Conservation (phyloP, 2,113 vertebrate genomes). For the Mustela nigripes region DNA sequence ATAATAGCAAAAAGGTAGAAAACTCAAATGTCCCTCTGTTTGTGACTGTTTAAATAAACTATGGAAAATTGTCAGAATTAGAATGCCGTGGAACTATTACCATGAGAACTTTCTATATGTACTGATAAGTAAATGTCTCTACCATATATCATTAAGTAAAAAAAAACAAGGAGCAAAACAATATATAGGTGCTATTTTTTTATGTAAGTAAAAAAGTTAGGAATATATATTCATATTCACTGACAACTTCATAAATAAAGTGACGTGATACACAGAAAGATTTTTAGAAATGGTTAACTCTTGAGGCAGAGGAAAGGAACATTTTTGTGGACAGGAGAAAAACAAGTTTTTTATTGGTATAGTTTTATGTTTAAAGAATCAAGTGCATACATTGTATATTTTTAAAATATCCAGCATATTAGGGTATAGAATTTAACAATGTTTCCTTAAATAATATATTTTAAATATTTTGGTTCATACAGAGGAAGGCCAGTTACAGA, state of each 20-base stretch:
- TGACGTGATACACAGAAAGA: neutral
- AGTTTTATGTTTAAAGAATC: neutral
- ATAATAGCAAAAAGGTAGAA: neutral
- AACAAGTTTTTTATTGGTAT: neutral
- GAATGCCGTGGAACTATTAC: neutral
- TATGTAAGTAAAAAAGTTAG: neutral
- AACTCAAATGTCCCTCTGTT: neutral
- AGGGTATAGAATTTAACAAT: neutral
- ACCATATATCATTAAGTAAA: neutral
- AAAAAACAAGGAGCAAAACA: neutral
- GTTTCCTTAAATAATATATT: neutral
- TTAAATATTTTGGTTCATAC: neutral
- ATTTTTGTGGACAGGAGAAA: neutral
- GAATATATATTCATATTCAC: neutral
- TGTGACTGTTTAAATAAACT: neutral
- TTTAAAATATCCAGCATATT: neutral
- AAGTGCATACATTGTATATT: neutral
- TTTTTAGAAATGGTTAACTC: slow-evolving; percentile 6
- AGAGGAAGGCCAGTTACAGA: neutral
- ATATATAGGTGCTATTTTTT: neutral
- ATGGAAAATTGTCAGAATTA: neutral
- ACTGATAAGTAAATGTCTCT: neutral
- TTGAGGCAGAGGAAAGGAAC: neutral
- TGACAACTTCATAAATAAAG: neutral
- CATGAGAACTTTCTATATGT: neutral